Base-by-base conservation (phyloP, 2,888 invertebrate species). In the Drosophila neotestacea region DNA sequence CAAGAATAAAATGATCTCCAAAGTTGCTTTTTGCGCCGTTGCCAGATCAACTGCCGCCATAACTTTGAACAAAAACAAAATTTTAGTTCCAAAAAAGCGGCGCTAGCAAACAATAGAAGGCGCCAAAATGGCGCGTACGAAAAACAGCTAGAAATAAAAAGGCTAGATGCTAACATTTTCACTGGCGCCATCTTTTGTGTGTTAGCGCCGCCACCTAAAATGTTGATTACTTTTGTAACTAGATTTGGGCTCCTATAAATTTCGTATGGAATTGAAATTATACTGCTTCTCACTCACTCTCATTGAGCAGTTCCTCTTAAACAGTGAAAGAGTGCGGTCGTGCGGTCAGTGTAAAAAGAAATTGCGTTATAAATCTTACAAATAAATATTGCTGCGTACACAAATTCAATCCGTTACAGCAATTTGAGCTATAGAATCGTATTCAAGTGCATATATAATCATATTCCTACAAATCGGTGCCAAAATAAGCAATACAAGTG, bases 401-500 rank as follows among this genome's bases (percentile, higher is more conserved):
- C 36, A 47, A 44, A 38, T 64, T 60, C 22, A 13, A 7, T 7
- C 9, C 28, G 38, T 41, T 59, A 58, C 36, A 41, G 9, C 48
- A 46, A 27, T 39, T 62, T 62, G 39, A 13, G 56, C 41, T 39
- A 54, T 55, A 16, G 39, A 38, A 51, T 34, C 59, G 55, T 51
- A 30, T 16, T 52, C 4, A 48, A 47, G 48, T 50, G 41, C 27
- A 52, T 28, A 58, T 50, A 27, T 7, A 36, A 44, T 44, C 4
- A 28, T 34, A 13, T 42, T n/a, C 28, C 11, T 32, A n/a, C 51
- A 59, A 69, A 30, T 50, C 41, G 6, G 69, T 76, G 65, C 75
- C 74, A 79, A 78, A 62, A 42, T 55, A 50, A 32, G 9, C 16
- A 70, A 52, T 54, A 39, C 46, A 51, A 62, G 50, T 62, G 34